Conservation (phyloP, 2,888 invertebrate genomes). For the Leptothorax acervorum region DNA sequence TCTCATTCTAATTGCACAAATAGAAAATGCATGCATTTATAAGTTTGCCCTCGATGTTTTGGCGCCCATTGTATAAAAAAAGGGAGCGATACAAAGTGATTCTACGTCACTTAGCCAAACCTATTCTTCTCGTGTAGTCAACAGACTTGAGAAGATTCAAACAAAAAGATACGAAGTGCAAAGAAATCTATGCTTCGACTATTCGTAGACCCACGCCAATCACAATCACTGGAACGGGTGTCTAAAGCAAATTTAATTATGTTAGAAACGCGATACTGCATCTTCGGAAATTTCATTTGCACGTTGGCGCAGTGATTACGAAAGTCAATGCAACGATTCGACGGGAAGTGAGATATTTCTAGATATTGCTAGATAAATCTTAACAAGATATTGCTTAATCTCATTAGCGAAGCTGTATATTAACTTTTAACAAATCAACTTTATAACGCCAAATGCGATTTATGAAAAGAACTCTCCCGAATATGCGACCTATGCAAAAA, state of each 20-base stretch:
- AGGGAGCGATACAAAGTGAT: background rate
- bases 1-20: conserved; percentile 3
- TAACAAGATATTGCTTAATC: background rate
- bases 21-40: background rate
- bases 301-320: background rate
- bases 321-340: background rate
- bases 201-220: background rate
- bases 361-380: background rate
- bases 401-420: background rate
- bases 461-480: background rate
- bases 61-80: background rate
- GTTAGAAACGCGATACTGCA: background rate
- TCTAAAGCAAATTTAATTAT: background rate
- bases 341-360: background rate
- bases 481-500: background rate
- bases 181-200: background rate
- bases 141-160: background rate
- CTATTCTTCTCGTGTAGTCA: conserved; percentile 18
- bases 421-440: background rate
- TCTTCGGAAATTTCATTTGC: background rate
- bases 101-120: background rate
- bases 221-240: background rate
- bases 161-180: background rate
- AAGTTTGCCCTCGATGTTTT: background rate
- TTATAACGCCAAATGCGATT: background rate